Evolutionary conservation across 1,140 invertebrate species (phyloP).

Genomic region (Formica selysi): DNA sequence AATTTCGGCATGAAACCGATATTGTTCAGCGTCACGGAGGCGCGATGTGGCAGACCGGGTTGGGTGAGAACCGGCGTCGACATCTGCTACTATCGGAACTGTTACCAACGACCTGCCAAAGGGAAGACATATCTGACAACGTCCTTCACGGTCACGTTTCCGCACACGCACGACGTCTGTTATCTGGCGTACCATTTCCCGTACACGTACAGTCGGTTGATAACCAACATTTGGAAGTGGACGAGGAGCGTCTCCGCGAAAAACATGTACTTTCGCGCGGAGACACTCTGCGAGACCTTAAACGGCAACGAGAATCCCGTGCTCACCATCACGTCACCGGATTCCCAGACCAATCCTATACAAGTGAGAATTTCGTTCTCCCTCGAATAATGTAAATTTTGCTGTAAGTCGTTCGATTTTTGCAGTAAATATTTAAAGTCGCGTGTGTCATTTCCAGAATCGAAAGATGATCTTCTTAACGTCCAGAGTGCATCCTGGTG

Average conservation of each 20-base stretch:
- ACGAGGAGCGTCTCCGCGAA: conserved; percentile 80
- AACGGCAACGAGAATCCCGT: conserved; percentile 93
- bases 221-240: conserved; percentile 90
- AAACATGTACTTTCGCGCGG: conserved; percentile 87
- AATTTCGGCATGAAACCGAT: conserved; percentile 97
- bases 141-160: conserved; percentile 94
- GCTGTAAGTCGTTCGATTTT: background rate
- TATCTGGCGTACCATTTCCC: conserved; percentile 97
- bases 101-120: conserved; percentile 87
- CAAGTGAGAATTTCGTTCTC: conserved; percentile 82
- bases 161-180: conserved; percentile 92
- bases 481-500: conserved; percentile 95
- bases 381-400: background rate
- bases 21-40: conserved; percentile 94
- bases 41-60: conserved; percentile 88
- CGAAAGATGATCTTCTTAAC: conserved; percentile 92
- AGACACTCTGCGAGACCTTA: conserved; percentile 91
- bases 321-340: conserved; percentile 92
- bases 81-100: conserved; percentile 94
- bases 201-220: conserved; percentile 93
- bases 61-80: conserved; percentile 92
- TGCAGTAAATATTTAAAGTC: background rate
- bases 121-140: conserved; percentile 92
- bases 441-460: conserved; percentile 85
- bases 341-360: conserved; percentile 87